Base-by-base conservation (phyloP, 2,113 vertebrate species). In the Microtus pennsylvanicus region DNA sequence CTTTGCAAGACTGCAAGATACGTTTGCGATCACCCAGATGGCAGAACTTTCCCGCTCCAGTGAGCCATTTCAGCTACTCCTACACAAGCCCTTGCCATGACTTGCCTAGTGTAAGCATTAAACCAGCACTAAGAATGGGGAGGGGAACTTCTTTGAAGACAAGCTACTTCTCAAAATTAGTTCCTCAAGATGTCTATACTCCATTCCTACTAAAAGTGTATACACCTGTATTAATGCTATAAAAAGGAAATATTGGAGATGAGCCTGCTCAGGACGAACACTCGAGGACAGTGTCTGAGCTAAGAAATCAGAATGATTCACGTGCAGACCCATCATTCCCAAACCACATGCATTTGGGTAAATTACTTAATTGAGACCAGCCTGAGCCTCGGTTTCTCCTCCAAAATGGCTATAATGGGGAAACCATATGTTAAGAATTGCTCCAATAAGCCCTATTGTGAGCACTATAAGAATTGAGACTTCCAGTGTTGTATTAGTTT, bases 1-100 rank as follows among this genome's bases (percentile, higher is more conserved):
- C 82, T 97, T 97, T 97, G 93, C 81, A 97, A 97, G 74, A 91
- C 85, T 93, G 58, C 63, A 85, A 75, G 98, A 97, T 5, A 97
- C 65, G 93, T 80, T 81, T 97, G 70, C 85, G 87, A 77, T 90
- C 65, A 86, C 74, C 89, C 96, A 96, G 90, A 87, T 93, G 92
- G 92, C 69, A 94, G 47, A 96, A 92, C 3, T 93, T 47, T 45
- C 33, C 74, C 14, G 38, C 75, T 94, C 65, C 96, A 93, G 70
- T 80, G 91, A 96, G 63, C 81, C 74, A 75, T 77, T 92, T 96
- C 24, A 93, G 63, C 33, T 87, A 67, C 81, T 28, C 72, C 85
- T 82, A 70, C 42, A 89, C 52, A 94, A 78, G 63, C 16, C 52
- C 55, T 90, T 67, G 22, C 10, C 33, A 28, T 52, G 38, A 1